Conservation (phyloP, 2,797 vertebrate genomes). For the Coregonus suidteri region DNA sequence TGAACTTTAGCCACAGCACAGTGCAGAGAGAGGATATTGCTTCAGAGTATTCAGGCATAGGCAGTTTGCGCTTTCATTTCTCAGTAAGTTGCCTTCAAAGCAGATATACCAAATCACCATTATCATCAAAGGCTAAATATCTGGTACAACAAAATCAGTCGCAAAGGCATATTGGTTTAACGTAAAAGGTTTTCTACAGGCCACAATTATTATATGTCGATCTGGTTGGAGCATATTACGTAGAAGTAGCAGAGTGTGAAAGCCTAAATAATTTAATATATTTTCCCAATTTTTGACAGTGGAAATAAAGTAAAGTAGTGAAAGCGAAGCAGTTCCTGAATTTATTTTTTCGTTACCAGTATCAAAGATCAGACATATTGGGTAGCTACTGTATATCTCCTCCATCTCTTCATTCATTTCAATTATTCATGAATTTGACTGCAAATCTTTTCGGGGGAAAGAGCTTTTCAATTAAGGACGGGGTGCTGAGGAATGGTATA, state of each 20-base stretch:
- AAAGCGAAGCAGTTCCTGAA: slow-evolving; percentile 25
- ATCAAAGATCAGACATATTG: slow-evolving; percentile 58
- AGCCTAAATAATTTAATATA: slow-evolving; percentile 40
- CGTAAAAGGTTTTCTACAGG: slow-evolving; percentile 27
- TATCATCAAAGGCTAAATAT: slow-evolving; percentile 17
- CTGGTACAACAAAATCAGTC: neutral
- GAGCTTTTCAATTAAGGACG: slow-evolving; percentile 69
- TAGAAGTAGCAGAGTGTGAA: slow-evolving; percentile 6
- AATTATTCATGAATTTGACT: slow-evolving; percentile 69
- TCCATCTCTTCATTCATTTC: slow-evolving; percentile 60
- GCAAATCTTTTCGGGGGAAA: slow-evolving; percentile 63
- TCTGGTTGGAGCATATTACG: slow-evolving; percentile 26
- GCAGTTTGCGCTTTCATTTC: too few species aligned
- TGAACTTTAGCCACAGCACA: too few species aligned
- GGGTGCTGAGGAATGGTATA: slow-evolving; percentile 34
- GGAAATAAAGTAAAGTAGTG: slow-evolving; percentile 23
- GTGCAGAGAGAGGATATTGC: neutral
- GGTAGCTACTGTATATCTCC: slow-evolving; percentile 44
- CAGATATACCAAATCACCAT: slow-evolving; percentile 29
- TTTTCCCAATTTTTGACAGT: slow-evolving; percentile 33
- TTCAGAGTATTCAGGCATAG: neutral
- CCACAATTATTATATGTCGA: slow-evolving; percentile 8
- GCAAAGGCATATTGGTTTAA: slow-evolving; percentile 31
- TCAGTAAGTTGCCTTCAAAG: neutral
- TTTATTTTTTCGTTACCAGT: slow-evolving; percentile 9